A percentile compares a stretch with the other conserved stretches of the same genome.
Evolutionary conservation across 2,113 vertebrate genomes (phyloP).

Genomic region (Lampris megalopsis): DNA sequence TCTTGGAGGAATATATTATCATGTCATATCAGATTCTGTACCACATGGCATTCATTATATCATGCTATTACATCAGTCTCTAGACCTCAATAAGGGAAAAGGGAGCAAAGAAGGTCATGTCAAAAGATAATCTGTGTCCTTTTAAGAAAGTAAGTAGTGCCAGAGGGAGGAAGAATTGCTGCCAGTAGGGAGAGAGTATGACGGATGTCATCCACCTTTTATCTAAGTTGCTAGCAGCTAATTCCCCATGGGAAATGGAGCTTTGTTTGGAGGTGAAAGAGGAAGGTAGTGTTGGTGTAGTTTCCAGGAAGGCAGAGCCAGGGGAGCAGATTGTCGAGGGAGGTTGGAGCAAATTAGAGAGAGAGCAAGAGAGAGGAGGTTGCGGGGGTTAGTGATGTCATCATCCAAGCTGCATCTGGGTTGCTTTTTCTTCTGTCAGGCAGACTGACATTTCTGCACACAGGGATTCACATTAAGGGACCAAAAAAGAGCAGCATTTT

Average conservation of each 20-base stretch:
- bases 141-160: background rate
- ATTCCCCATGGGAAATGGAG: background rate
- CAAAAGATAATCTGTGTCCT: background rate
- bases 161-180: background rate
- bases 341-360: slow-evolving; percentile 8
- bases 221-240: background rate
- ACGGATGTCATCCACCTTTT: background rate
- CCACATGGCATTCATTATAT: slow-evolving; percentile 6
- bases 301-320: slow-evolving; percentile 12
- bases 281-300: background rate
- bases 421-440: background rate
- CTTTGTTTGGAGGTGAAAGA: background rate
- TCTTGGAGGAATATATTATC: background rate
- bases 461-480: slow-evolving; percentile 24
- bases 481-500: slow-evolving; percentile 36
- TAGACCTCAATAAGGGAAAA: background rate
- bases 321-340: background rate
- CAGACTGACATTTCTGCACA: slow-evolving; percentile 16
- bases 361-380: background rate
- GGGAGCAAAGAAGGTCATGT: slow-evolving; percentile 2
- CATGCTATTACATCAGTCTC: slow-evolving; percentile 10
- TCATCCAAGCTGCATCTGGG: background rate
- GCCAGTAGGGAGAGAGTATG: background rate
- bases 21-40: slow-evolving; percentile 13
- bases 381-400: slow-evolving; percentile 4